Base-by-base conservation (phyloP, 1,140 invertebrate genomes). In the Laodelphax striatellus region DNA sequence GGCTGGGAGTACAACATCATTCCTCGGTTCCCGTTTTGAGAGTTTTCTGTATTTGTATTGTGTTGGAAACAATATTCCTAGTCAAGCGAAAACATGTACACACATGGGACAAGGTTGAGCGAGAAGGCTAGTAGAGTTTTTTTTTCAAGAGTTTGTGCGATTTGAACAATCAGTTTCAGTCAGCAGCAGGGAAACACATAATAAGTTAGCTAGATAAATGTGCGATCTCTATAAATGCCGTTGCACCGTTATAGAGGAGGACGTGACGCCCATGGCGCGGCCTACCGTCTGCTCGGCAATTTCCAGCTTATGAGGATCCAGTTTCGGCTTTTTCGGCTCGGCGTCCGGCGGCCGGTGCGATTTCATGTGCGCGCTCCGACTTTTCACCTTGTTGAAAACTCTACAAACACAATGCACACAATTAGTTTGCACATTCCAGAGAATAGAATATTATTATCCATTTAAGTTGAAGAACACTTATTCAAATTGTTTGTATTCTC, bases 341-440 rank as follows among this genome's bases (percentile, higher is more conserved):
- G 80, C 78, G 68, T 88, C 85, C 66, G 84, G 82, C 70, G 87
- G 85, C 69, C 88, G 83, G 79, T 97, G 94, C 62, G 92, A 94
- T 79, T 97, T 97, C 94, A 97, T 97, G 77, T 97, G 94, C 58
- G 94, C 93, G 80, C 92, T 96, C 76, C 94, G 85, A 81, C 92
- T 96, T 82, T 96, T 96, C 68, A 97, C 91, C 84, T 97, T 97
- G 77, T 85, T 86, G 82, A 97, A 97, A 75, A 95, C 85, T 82
- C 93, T 96, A 82, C 66, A 81, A 85, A 73, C 67, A 73, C 70
- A 68, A 73, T 52, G 50, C 56, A 57, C 24, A 2, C 2, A 28
- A 9, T 55, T 19, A 60, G 16, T 60, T 55, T 41, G 31, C 1
- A 53, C n/a, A 4, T 19, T 11, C 24, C n/a, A 28, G 1, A 53